Evolutionary conservation across 2,888 invertebrate genomes (phyloP).

Genomic region (Ectemnius lituratus): DNA sequence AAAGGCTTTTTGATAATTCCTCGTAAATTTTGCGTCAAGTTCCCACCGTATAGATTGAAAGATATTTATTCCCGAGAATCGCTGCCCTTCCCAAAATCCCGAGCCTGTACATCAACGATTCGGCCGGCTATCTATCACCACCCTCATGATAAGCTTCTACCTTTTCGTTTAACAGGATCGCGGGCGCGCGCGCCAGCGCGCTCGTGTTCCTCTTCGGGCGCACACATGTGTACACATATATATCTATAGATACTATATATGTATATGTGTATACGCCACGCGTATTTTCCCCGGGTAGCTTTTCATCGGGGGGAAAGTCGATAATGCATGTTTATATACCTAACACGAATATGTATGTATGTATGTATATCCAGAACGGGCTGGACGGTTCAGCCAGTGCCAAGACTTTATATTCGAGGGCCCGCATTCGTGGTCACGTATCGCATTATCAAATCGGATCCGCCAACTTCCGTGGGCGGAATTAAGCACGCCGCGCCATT

Average conservation of each 20-base stretch:
- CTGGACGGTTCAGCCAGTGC: conserved; percentile 76
- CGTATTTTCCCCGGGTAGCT: conserved; percentile 52
- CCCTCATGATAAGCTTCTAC: conserved; percentile 50
- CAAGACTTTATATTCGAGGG: conserved; percentile 46
- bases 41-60: no score
- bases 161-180: conserved; percentile 29
- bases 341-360: conserved; percentile 64
- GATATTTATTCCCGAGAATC: no score
- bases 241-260: not conserved
- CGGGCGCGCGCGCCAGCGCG: conserved; percentile 15
- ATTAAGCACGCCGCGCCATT: no score
- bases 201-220: no score
- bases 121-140: conserved; percentile 8
- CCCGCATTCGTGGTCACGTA: conserved; percentile 51
- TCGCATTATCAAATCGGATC: conserved; percentile 8
- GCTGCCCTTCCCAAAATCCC: no score
- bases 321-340: conserved; percentile 58
- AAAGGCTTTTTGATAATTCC: no score
- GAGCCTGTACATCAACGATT: not conserved
- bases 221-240: conserved; percentile 17
- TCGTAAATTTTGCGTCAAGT: no score
- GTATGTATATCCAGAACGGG: conserved; percentile 75
- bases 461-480: no score
- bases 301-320: conserved; percentile 41
- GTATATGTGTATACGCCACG: not conserved